Evolutionary conservation across 2,797 vertebrate genomes (phyloP), one percentile per base, ranked within the genome.

Genomic region (Huso huso): DNA sequence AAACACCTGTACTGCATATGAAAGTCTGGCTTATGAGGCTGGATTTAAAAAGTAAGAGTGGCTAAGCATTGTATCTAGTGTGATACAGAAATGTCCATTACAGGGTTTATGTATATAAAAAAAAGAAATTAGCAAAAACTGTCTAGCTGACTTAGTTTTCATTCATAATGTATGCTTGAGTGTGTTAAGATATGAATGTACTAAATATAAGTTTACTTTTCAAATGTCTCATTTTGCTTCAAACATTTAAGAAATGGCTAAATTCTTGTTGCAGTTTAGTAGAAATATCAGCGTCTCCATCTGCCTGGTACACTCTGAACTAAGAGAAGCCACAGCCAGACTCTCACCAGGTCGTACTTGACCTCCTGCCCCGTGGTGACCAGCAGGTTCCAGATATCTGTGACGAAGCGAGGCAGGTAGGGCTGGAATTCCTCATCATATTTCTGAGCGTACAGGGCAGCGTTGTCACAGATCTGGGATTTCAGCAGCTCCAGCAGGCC

Each of bases 401-500:
- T 99, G 73, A 99, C 97, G 64, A 99, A 99, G 37, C 90, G 94
- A 6, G 97, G 97, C 72, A 99, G 79, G 71, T 97, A 98, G 0
- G 89, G 93, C 73, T 98, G 97, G 73, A 99, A 99, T 70, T 99
- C 97, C 78, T 99, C 97, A 62, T 99, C 97, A 0, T 99, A 99
- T 77, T 99, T 99, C 75, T 99, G 97, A 73, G 97, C 96, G 6
- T 99, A 99, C 53, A 99, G 89, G 65, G 94, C 97, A 70, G 96
- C 97, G 51, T 99, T 99, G 80, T 99, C 97, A 83, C 96, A 99
- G 73, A 99, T 98, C 74, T 99, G 97, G 65, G 97, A 99, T 78
- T 99, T 99, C 68, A 99, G 84, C 69, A 97, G 84, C 82, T 99
- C 97, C 79, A 99, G 75, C 50, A 99, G 91, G 18, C 97, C 97